Evolutionary conservation across 2,888 invertebrate genomes (phyloP), one percentile per base, ranked within the genome.

Genomic region (Ochropleura plecta): DNA sequence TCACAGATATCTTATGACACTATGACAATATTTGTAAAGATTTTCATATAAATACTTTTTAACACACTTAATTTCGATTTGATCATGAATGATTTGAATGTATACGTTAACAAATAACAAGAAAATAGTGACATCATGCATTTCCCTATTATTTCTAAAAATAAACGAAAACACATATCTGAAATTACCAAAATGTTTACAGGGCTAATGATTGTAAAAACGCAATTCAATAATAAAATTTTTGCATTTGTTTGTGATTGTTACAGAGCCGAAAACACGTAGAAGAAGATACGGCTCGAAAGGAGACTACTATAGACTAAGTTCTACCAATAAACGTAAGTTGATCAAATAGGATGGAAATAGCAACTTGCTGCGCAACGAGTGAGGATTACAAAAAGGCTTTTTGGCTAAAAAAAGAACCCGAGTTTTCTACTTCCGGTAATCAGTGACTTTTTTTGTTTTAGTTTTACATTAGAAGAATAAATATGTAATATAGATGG

Each of bases 1-100:
- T 40, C 59, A 53, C 16, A 70, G 60, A 48, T 65, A 62, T 65
- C 49, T 66, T 53, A 66, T 71, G 55, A 62, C 20, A 72, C 55
- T 49, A 18, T 64, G n/a, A 30, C 0, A 72, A 49, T 49, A 7
- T 49, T 62, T 57, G 46, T 62, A 16, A 67, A 63, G 16, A 57
- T 73, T 16, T 44, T 40, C n/a, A 55, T 20, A 48, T 62, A 57
- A n/a, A 48, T 63, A 63, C 12, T 53, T 62, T 12, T 79, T 59
- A 44, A 73, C 62, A 59, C 46, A 63, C 46, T 76, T 69, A 49
- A 20, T 30, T 40, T 12, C 16, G 48, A 73, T 67, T 8, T 48
- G 20, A 59, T 51, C n/a, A 63, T 16, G 8, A 57, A 59, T 59
- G 16, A 30, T 59, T 40, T 40, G 0, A 40, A 44, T 40, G n/a